Evolutionary conservation across 2,888 invertebrate genomes (phyloP), one percentile per base, ranked within the genome.

Genomic region (Ormyrus pomaceus): DNA sequence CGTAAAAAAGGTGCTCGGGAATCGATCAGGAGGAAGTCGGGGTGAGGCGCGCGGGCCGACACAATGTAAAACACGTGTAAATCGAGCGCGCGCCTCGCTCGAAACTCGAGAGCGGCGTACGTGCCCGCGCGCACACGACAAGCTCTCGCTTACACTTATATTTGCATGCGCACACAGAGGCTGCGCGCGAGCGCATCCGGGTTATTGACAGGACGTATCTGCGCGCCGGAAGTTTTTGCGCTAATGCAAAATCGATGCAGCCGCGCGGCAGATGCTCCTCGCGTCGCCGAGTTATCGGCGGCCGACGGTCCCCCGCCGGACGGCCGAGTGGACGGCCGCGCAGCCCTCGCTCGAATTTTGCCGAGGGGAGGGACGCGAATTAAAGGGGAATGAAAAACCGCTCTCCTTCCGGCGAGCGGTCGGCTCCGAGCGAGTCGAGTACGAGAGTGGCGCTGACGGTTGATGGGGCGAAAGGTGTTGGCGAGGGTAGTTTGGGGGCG

Each of bases 361-460:
- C 34, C 34, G 34, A 34, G 4, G 34, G 34, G 34, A 34, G 34
- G 3, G 34, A 3, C 2, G 4, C 75, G 80, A 77, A 77, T 76
- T 77, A 72, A 72, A 70, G 72, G 62, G 77, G 81, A 82, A 80
- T 81, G 74, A 77, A 77, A 79, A 76, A 73, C 73, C 62, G 65
- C 79, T 34, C 19, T n/a, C 9, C 64, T 77, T 66, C 80, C 62
- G 62, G 34, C 34, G 34, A 34, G 79, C 65, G 62, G 73, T 73
- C 71, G 79, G 79, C 75, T 77, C 74, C 4, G 4, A 34, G 34
- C 34, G 4, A 34, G 34, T 34, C 34, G 34, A 34, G 34, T 13
- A 13, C 0, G 34, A 34, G 34, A 34, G 34, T 3, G 34, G 34
- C 4, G 34, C 34, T 3, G 34, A 34, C 34, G 34, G 34, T 34